Evolutionary conservation across 2,888 invertebrate species (phyloP).

Genomic region (Lymantria monacha): DNA sequence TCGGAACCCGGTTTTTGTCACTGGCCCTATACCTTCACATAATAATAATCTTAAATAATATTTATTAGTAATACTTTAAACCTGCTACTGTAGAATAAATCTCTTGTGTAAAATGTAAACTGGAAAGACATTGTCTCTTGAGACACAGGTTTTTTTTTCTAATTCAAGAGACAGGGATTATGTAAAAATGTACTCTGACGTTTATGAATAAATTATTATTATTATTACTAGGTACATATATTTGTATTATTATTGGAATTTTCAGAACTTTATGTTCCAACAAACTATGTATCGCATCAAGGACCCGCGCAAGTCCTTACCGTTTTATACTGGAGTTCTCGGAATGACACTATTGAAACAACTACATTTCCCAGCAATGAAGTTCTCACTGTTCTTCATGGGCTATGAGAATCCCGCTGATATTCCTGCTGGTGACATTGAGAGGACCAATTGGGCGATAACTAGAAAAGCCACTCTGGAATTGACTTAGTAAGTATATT

Average conservation of each 20-base stretch:
- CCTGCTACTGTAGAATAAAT: too few species aligned
- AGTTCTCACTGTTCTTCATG: constrained; percentile 93
- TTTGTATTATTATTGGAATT: too few species aligned
- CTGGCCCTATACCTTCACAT: too few species aligned
- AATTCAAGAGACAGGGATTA: too few species aligned
- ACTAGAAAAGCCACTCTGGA: constrained; percentile 93
- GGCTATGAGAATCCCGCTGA: constrained; percentile 88
- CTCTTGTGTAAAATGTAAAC: too few species aligned
- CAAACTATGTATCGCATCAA: constrained; percentile 99
- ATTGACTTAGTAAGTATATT: constrained; percentile 91
- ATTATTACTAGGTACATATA: too few species aligned
- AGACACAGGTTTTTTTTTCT: too few species aligned
- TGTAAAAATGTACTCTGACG: too few species aligned
- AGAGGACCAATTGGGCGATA: constrained; percentile 89
- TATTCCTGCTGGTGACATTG: constrained; percentile 86
- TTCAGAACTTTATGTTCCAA: constrained; percentile 94
- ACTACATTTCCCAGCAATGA: constrained; percentile 93
- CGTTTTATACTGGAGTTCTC: constrained; percentile 94
- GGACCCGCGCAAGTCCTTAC: constrained; percentile 92
- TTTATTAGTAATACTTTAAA: too few species aligned
- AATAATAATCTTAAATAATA: not conserved
- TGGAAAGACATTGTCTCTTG: too few species aligned
- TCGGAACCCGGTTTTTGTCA: too few species aligned
- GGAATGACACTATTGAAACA: constrained; percentile 96
- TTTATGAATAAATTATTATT: too few species aligned